Evolutionary conservation across 1,140 invertebrate genomes (phyloP).

Genomic region (Caenorhabditis elegans): DNA sequence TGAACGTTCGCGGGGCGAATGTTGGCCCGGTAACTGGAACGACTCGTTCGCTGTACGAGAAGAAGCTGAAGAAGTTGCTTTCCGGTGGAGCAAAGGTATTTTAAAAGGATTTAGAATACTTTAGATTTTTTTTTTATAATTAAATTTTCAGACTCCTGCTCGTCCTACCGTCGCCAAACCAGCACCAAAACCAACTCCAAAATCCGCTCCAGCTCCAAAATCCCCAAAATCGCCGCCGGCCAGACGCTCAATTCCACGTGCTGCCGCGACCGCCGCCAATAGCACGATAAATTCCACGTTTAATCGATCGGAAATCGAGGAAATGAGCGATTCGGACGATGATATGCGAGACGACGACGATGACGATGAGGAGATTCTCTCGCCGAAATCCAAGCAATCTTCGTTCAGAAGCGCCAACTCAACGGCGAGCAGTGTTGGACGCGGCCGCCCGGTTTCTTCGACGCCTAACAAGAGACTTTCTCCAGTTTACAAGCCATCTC

Average conservation of each 20-base stretch:
- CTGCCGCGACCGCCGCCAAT: conserved; percentile 5
- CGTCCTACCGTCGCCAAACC: neutral
- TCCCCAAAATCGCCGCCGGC: neutral
- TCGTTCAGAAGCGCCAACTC: neutral
- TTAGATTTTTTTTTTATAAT: too few relatives aligned
- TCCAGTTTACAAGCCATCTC: neutral
- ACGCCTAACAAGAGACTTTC: neutral
- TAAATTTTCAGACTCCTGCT: neutral
- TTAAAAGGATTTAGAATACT: too few relatives aligned
- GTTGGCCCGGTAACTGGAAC: conserved; percentile 54
- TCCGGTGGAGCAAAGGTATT: neutral
- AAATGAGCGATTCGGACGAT: conserved; percentile 12
- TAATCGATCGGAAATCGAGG: conserved; percentile 1
- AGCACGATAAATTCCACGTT: neutral
- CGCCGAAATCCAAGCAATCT: neutral
- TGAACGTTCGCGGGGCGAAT: conserved; percentile 49
- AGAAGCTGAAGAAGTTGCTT: conserved; percentile 53
- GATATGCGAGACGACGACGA: neutral
- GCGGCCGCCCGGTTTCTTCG: neutral
- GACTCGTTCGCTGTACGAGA: conserved; percentile 53
- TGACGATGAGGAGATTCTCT: neutral
- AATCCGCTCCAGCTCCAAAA: neutral
- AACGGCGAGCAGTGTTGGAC: neutral
- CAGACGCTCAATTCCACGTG: neutral
- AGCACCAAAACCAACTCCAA: neutral